These are phyloP conservation scores for Invenusta paracnida DNA, from an alignment of 2,888 invertebrate genomes.

Conservation along the genomic window DNA sequence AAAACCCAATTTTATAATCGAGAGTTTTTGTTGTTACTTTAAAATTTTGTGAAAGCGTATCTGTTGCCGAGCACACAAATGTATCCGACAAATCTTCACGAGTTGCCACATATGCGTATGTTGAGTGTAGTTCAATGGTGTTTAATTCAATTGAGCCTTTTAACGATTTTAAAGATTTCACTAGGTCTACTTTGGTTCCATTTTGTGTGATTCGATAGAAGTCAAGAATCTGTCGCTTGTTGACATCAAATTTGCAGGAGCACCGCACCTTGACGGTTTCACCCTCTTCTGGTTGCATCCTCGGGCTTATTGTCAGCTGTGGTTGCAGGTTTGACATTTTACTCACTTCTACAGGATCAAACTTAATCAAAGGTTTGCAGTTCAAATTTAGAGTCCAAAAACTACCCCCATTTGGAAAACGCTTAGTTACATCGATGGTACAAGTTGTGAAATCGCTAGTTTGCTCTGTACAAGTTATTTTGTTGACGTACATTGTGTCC, in stretches of 20 bases:
- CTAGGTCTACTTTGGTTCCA: not conserved
- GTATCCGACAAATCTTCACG: not conserved
- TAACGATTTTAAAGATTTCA: not conserved
- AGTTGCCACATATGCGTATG: not conserved
- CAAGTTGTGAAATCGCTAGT: too few relatives aligned
- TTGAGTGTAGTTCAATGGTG: not conserved
- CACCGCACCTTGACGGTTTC: not conserved
- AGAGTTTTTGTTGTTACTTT: not conserved
- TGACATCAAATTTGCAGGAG: not conserved
- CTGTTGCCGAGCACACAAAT: not conserved
- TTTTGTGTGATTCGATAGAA: not conserved
- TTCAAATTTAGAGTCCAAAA: too few relatives aligned
- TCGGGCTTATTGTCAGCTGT: not conserved
- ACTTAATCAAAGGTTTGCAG: too few relatives aligned
- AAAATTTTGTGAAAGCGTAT: not conserved
- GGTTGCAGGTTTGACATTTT: not conserved
- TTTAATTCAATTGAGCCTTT: not conserved
- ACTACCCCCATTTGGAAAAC: too few relatives aligned
- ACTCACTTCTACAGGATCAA: not conserved
- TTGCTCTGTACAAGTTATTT: too few relatives aligned
- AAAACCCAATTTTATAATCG: not conserved
- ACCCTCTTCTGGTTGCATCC: not conserved
- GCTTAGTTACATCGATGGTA: too few relatives aligned
- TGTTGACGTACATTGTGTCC: too few relatives aligned
- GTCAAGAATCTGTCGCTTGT: not conserved